Evolutionary conservation across 1,140 invertebrate genomes (phyloP), one percentile per base, ranked within the genome.

Genomic region (Neoseiulus cucumeris): DNA sequence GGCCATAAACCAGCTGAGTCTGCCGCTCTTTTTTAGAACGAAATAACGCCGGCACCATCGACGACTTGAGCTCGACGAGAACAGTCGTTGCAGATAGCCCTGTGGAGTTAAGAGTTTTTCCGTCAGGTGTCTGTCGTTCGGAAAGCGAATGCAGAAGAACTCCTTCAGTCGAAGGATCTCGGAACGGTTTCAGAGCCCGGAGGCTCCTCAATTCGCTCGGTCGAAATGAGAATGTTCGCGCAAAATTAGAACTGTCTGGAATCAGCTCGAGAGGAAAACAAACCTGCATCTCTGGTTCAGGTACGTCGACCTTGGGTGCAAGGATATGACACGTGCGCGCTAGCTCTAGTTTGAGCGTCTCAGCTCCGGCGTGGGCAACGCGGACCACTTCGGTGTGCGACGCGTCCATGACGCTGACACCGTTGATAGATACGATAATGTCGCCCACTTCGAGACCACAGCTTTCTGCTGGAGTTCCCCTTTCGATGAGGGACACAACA

Each of bases 311-410:
- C n/a, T 68, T 65, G 2, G 70, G 67, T 0, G 73, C 66, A 7
- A 76, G 68, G 18, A 87, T 82, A 68, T 89, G 86, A 72, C 85
- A 87, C 5, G 89, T 91, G 64, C 88, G 78, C 0, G 88, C 89
- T 22, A 94, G 84, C 74, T 93, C 89, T 51, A 95, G 77, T 72
- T 88, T 86, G 51, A 94, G 78, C 47, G 84, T 83, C 72, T 91
- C 87, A 42, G 76, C 73, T 75, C 89, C 87, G 67, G 85, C 85
- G 73, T 92, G 89, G 0, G 91, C 89, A 65, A 95, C 84, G 74
- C 86, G 83, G 2, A 96, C 89, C n/a, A 97, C 90, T 75, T 95
- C 91, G 1, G 87, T 90, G 78, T 95, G 91, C 55, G 85, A 87
- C 65, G 89, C 84, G 73, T 94, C 90, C 72, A 95, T 79, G 4